These are phyloP conservation scores for Benitochromis conjunctus DNA, from an alignment of 2,113 vertebrate genomes.

Conservation along the genomic window DNA sequence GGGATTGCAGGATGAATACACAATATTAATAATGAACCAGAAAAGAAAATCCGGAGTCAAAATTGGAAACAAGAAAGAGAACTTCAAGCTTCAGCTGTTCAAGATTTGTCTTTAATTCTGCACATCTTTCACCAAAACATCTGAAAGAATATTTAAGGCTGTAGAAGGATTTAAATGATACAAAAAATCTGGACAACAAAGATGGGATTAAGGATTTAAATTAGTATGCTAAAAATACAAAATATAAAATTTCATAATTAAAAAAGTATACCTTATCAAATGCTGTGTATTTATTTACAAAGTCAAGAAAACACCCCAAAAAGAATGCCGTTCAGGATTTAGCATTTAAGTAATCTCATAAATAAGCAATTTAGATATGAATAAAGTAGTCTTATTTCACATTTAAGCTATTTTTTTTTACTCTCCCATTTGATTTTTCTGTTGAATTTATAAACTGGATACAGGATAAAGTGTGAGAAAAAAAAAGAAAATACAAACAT, in stretches of 20 bases:
- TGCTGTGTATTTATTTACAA: slow-evolving; percentile 72
- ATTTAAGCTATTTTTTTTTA: slow-evolving; percentile 41
- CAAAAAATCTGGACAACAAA: slow-evolving; percentile 52
- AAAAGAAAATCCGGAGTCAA: neutral
- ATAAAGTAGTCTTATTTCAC: slow-evolving; percentile 71
- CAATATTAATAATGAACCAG: neutral
- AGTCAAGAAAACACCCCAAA: slow-evolving; percentile 55
- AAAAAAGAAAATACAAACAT: neutral
- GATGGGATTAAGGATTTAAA: slow-evolving; percentile 67
- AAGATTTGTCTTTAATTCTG: slow-evolving; percentile 55
- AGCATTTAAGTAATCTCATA: slow-evolving; percentile 59
- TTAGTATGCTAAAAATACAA: slow-evolving; percentile 76
- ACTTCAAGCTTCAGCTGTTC: neutral
- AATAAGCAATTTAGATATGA: slow-evolving; percentile 68
- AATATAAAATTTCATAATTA: slow-evolving; percentile 74
- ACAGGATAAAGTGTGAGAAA: neutral
- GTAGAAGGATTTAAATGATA: slow-evolving; percentile 46
- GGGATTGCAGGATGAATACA: neutral
- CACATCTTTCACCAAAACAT: slow-evolving; percentile 54
- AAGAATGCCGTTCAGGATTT: slow-evolving; percentile 50
- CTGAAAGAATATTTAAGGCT: slow-evolving; percentile 66
- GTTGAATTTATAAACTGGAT: slow-evolving; percentile 3
- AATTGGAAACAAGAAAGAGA: neutral
- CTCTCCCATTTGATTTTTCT: slow-evolving; percentile 29
- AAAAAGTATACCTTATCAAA: slow-evolving; percentile 70